phyloP scores from a whole-genome alignment of 2,113 vertebrate genomes.

The Chloropsis hardwickii region DNA sequence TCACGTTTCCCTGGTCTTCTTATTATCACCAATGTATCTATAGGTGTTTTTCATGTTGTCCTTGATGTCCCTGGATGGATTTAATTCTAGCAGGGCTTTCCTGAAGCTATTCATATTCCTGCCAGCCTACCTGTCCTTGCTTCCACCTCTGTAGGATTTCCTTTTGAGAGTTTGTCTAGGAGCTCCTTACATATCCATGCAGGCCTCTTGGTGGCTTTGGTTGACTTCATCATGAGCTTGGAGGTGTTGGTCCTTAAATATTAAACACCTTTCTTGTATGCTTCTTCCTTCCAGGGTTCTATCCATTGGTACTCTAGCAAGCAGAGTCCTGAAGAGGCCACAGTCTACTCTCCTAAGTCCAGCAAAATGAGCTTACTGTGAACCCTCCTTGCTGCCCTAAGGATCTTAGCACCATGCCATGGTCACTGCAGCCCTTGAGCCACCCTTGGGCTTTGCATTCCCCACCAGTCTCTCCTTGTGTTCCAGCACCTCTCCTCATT shows the following conservation, averaged over 20 bases:
- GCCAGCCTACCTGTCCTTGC: not conserved
- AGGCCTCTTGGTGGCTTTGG: not conserved
- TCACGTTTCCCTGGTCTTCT: not conserved
- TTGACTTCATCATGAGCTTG: not conserved
- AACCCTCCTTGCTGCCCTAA: not conserved
- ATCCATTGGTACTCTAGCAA: not conserved
- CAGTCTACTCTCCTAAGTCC: accelerated
- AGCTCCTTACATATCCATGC: not conserved
- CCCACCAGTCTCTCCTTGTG: not conserved
- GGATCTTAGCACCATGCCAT: not conserved
- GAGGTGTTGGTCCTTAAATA: not conserved
- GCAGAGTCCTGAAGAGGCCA: not conserved
- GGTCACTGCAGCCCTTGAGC: not conserved
- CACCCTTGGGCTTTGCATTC: not conserved
- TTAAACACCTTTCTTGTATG: not conserved
- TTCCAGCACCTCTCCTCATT: not conserved
- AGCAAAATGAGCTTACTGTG: not conserved
- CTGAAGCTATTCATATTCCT: not conserved
- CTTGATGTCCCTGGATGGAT: not conserved
- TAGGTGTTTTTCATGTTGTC: not conserved
- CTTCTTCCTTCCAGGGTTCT: not conserved
- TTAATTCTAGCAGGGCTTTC: not conserved
- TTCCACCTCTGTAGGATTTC: not conserved
- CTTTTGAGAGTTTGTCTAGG: not conserved
- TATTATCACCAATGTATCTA: not conserved